These are phyloP conservation scores for Sebastes flavidus DNA, from an alignment of 2,797 vertebrate species.

Conservation along the genomic window DNA sequence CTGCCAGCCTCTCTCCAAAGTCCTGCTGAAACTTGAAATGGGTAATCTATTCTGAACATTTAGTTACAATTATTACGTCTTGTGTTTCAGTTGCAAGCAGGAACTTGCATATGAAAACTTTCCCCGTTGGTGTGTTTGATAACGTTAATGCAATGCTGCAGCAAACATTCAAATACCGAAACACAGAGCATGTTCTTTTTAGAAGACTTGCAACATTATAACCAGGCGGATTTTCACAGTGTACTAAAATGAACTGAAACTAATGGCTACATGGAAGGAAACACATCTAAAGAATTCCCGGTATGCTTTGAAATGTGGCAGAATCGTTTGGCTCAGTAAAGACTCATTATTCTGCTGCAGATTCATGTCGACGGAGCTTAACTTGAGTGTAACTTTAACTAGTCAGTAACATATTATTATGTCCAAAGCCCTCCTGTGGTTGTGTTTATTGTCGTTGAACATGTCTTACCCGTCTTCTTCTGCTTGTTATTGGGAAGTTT, in stretches of 20 bases:
- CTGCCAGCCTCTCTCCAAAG: background rate
- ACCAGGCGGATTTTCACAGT: background rate
- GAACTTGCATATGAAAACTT: background rate
- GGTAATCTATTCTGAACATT: background rate
- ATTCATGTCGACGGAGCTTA: background rate
- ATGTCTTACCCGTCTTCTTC: conserved; percentile 76
- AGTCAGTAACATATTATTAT: background rate
- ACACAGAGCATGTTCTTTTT: background rate
- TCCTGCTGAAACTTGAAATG: background rate
- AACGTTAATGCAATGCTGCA: background rate
- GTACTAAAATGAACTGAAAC: background rate
- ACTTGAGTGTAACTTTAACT: background rate
- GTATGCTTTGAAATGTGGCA: background rate
- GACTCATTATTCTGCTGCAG: background rate
- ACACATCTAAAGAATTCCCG: background rate
- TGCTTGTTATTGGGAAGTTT: conserved; percentile 85
- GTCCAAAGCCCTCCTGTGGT: too few relatives aligned
- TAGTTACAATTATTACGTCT: background rate
- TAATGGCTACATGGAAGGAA: background rate
- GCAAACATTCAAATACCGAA: background rate
- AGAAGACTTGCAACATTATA: background rate
- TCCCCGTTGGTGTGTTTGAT: background rate
- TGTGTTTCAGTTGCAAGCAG: background rate
- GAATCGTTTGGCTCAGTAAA: background rate
- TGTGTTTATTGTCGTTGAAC: background rate